Evolutionary conservation across 2,797 vertebrate genomes (phyloP).

Genomic region (Crypturellus tataupa): DNA sequence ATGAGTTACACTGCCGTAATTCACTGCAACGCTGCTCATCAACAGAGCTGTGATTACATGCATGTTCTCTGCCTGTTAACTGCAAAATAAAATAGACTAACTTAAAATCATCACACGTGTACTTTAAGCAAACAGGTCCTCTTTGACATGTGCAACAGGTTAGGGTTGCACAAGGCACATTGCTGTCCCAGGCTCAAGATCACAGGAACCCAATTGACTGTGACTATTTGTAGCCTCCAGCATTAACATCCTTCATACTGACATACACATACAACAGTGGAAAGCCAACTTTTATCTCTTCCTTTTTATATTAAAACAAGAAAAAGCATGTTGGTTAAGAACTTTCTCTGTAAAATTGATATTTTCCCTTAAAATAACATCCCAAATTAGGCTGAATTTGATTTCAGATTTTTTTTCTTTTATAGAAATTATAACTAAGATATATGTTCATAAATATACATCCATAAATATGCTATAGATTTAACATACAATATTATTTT

Average conservation of each 20-base stretch:
- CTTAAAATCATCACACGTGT: fast-evolving
- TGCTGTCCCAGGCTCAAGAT: background rate
- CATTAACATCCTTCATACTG: background rate
- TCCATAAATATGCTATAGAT: background rate
- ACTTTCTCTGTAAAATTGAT: background rate
- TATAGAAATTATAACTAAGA: background rate
- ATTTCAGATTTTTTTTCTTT: slow-evolving; percentile 4
- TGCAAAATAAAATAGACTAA: background rate
- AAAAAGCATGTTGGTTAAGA: background rate
- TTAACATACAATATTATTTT: slow-evolving; percentile 1
- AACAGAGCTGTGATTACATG: fast-evolving
- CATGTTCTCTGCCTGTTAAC: background rate
- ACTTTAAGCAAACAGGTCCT: background rate
- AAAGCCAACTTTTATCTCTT: background rate
- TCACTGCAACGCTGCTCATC: background rate
- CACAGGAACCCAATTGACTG: background rate
- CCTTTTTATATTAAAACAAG: background rate
- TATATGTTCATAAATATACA: background rate
- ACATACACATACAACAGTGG: too few relatives aligned
- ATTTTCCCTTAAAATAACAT: background rate
- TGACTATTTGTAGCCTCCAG: background rate
- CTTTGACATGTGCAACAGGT: background rate
- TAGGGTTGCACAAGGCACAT: background rate
- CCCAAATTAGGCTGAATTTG: slow-evolving; percentile 2
- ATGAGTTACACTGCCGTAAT: background rate